phyloP scores from a whole-genome alignment of 2,113 vertebrate genomes.

The Brienomyrus brachyistius region DNA sequence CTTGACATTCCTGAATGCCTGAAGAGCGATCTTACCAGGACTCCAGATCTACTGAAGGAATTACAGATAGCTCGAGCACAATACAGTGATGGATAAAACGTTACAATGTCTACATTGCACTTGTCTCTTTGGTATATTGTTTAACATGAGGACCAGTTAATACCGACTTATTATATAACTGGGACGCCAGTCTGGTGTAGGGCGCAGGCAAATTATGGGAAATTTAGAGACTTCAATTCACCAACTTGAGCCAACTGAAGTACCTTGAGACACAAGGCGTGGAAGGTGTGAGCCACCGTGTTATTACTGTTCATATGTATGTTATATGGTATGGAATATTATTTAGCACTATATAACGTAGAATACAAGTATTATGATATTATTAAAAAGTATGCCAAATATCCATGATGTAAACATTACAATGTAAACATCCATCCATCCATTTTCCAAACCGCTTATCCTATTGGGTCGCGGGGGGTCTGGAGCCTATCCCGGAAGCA shows the following conservation, averaged over 20 bases:
- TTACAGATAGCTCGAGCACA: neutral
- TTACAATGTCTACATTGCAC: neutral
- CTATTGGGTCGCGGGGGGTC: no score
- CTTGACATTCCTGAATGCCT: slow-evolving; percentile 6
- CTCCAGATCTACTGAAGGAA: neutral
- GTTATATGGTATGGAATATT: no score
- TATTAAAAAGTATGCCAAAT: no score
- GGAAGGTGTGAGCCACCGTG: neutral
- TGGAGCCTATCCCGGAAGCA: no score
- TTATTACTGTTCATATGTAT: neutral
- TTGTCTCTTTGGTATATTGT: no score
- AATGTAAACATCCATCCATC: no score
- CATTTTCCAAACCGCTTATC: no score
- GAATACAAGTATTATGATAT: no score
- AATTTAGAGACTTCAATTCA: neutral
- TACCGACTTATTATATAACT: neutral
- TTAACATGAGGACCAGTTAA: neutral
- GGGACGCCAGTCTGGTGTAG: neutral
- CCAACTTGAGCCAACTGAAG: neutral
- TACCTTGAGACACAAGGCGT: neutral
- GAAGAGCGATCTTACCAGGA: neutral
- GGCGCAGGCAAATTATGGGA: neutral
- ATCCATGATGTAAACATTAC: no score
- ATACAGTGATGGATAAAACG: neutral
- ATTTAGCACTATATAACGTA: no score